Percentiles rank a stretch among this genome's conserved stretches.
These are phyloP conservation scores for Netelia inedita DNA, from an alignment of 2,888 invertebrate species.

Conservation along the genomic window DNA sequence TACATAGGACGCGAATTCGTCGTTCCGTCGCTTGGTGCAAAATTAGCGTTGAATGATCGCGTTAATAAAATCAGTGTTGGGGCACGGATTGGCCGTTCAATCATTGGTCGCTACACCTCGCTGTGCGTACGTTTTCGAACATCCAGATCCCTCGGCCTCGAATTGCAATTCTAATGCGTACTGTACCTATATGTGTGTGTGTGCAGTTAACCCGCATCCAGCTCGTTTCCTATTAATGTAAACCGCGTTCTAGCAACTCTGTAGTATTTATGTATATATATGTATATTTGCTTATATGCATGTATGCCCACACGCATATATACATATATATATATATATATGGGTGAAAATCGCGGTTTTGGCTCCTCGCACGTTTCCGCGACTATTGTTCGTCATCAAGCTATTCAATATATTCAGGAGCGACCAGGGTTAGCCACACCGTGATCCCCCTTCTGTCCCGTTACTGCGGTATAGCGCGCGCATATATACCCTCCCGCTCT, in stretches of 20 bases:
- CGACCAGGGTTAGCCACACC: constrained; percentile 44
- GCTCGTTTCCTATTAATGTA: constrained; percentile 64
- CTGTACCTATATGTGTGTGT: background rate
- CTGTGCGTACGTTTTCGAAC: constrained; percentile 4
- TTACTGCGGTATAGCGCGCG: constrained; percentile 43
- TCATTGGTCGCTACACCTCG: constrained; percentile 54
- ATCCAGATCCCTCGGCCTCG: constrained; percentile 30
- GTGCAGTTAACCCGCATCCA: constrained; percentile 42
- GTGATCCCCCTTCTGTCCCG: constrained; percentile 42
- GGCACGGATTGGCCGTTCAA: constrained; percentile 63
- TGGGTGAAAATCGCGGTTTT: constrained; percentile 36
- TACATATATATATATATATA: constrained; percentile 29
- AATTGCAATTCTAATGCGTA: constrained; percentile 50
- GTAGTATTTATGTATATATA: constrained; percentile 37
- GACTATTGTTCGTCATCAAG: constrained; percentile 67
- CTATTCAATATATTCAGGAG: constrained; percentile 68
- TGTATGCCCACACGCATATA: background rate
- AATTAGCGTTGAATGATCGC: constrained; percentile 56
- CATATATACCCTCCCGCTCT: background rate
- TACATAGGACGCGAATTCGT: constrained; percentile 1
- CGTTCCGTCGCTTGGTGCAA: background rate
- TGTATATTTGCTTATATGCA: constrained; percentile 1
- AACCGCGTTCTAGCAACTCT: constrained; percentile 52
- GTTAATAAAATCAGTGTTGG: constrained; percentile 65
- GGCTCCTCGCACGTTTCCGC: constrained; percentile 64